Conservation (phyloP, 2,888 invertebrate genomes). For the Orthosia incerta region DNA sequence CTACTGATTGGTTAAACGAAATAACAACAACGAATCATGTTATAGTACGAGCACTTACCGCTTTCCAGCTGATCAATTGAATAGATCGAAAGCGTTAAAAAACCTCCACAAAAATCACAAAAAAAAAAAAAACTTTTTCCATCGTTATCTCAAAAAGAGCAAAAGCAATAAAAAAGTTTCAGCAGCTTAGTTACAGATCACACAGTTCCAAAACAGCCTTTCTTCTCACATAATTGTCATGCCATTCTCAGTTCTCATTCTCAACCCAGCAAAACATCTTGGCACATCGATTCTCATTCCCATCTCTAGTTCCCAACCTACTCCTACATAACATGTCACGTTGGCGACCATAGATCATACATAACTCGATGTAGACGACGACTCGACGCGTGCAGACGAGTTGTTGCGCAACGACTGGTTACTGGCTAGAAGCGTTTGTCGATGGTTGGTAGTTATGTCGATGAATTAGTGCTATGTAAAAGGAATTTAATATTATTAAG, state of each 20-base stretch:
- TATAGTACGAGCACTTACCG: not conserved
- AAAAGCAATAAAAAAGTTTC: not conserved
- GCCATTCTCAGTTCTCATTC: not conserved
- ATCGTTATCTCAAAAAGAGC: not conserved
- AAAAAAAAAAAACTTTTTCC: no score
- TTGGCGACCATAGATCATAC: constrained; percentile 35
- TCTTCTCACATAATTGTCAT: not conserved
- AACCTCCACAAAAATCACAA: no score
- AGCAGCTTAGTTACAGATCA: not conserved
- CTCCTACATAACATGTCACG: constrained; percentile 38
- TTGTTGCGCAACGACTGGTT: constrained; percentile 59
- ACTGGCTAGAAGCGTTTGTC: not conserved
- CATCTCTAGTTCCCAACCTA: constrained; percentile 20
- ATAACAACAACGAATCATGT: not conserved
- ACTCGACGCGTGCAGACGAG: constrained; percentile 52
- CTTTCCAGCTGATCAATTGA: not conserved
- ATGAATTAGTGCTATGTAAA: not conserved
- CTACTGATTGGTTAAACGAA: not conserved
- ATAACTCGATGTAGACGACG: constrained; percentile 47
- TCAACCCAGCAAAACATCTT: no score
- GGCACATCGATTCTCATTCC: not conserved
- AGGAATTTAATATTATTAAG: not conserved
- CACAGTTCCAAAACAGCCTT: not conserved
- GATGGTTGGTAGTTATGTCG: constrained; percentile 22
- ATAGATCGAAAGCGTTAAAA: not conserved